Conservation (phyloP, 2,113 vertebrate species). For the Lamprotornis superbus region DNA sequence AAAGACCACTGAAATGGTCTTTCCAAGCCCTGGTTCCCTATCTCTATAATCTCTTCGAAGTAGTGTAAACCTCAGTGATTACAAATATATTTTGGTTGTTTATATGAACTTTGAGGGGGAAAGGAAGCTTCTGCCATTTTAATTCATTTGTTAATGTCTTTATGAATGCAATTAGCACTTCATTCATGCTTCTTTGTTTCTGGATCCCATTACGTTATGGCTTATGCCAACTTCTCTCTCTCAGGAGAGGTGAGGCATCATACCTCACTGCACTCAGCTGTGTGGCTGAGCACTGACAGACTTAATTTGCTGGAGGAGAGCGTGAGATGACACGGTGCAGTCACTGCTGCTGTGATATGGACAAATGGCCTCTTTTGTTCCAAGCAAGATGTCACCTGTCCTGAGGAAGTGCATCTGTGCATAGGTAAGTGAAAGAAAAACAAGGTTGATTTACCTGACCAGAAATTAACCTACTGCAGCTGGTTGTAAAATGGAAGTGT, state of each 20-base stretch:
- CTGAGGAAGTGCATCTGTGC: neutral
- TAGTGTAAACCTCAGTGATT: neutral
- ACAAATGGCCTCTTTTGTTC: conserved; percentile 42
- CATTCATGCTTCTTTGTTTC: conserved; percentile 81
- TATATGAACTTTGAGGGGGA: conserved; percentile 45
- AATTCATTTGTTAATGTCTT: conserved; percentile 82
- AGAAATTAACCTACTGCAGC: neutral
- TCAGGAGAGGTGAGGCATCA: conserved; percentile 69
- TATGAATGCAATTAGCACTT: conserved; percentile 84
- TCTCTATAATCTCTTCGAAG: neutral
- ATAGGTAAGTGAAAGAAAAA: neutral
- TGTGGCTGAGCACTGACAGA: conserved; percentile 77
- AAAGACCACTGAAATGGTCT: neutral
- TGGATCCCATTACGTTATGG: conserved; percentile 75
- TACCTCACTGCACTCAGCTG: conserved; percentile 65
- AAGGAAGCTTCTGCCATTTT: conserved; percentile 72
- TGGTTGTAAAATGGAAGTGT: neutral
- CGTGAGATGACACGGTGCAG: conserved; percentile 28
- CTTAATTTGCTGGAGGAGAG: conserved; percentile 73
- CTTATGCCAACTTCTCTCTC: conserved; percentile 72
- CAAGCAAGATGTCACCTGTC: conserved; percentile 35
- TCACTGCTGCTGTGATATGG: conserved; percentile 23
- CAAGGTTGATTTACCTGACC: neutral
- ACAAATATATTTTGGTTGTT: conserved; percentile 37
- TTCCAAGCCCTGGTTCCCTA: neutral